These are phyloP conservation scores for Salticus scenicus DNA, from an alignment of 2,888 invertebrate species.

Conservation along the genomic window DNA sequence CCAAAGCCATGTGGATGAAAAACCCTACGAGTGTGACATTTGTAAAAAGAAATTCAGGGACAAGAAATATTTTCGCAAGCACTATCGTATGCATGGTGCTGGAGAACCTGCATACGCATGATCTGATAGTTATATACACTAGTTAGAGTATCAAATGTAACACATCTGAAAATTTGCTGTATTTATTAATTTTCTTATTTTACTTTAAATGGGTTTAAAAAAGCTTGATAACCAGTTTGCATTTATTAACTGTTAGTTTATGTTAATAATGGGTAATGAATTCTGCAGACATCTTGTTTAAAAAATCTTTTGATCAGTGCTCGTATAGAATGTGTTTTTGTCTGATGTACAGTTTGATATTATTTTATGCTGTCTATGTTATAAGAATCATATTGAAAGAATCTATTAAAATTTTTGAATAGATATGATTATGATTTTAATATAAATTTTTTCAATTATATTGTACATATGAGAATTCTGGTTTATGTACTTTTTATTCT, in stretches of 20 bases:
- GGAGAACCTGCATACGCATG: conserved; percentile 37
- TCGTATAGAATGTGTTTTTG: no score
- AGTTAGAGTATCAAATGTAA: neutral
- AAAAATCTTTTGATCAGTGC: no score
- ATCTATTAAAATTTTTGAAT: no score
- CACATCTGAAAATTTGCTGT: neutral
- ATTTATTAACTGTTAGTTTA: neutral
- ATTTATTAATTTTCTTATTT: neutral
- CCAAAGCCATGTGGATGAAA: conserved; percentile 52
- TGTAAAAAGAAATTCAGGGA: conserved; percentile 63
- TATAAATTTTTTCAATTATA: no score
- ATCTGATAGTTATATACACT: neutral
- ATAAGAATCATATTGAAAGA: no score
- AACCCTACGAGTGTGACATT: conserved; percentile 62
- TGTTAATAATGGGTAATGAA: neutral
- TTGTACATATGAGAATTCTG: no score
- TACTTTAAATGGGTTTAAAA: neutral
- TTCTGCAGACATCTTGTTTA: neutral
- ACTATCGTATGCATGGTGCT: conserved; percentile 53
- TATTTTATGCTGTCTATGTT: no score
- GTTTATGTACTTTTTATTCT: no score
- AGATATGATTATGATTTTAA: no score
- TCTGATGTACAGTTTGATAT: no score
- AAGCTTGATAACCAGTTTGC: neutral
- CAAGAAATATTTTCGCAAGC: conserved; percentile 61